Percentiles rank a stretch among this genome's conserved stretches.
These are phyloP conservation scores for Rhabdomys pumilio DNA, from an alignment of 2,797 vertebrate genomes.

Conservation along the genomic window DNA sequence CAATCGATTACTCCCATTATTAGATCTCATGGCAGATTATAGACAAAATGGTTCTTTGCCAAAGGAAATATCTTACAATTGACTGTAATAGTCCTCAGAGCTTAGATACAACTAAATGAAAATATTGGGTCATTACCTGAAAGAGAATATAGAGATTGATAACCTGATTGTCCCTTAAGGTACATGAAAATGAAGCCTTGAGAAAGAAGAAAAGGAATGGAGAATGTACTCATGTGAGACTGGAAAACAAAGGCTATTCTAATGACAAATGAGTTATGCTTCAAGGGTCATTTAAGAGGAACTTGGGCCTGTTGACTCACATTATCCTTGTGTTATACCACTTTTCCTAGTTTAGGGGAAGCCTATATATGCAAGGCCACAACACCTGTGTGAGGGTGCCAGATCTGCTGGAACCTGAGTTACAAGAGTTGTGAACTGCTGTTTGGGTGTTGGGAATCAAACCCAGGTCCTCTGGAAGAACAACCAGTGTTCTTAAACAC, in stretches of 20 bases:
- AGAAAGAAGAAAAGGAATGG: not conserved
- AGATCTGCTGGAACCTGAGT: not conserved
- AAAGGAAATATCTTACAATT: slow-evolving; percentile 73
- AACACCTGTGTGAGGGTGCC: not conserved
- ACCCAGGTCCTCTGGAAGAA: not conserved
- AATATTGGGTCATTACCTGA: slow-evolving; percentile 72
- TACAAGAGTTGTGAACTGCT: not conserved
- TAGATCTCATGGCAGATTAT: slow-evolving; percentile 61
- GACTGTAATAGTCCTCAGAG: slow-evolving; percentile 28
- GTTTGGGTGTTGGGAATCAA: not conserved
- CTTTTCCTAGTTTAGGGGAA: not conserved
- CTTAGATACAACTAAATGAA: slow-evolving; percentile 68
- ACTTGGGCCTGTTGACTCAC: not conserved
- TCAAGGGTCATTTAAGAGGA: not conserved
- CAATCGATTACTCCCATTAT: slow-evolving; percentile 60
- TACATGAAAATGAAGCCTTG: slow-evolving; percentile 67
- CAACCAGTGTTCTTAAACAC: not conserved
- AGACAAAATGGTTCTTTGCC: slow-evolving; percentile 50
- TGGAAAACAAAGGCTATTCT: slow-evolving; percentile 44
- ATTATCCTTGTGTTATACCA: not conserved
- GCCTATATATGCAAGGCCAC: not conserved
- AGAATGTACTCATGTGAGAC: slow-evolving; percentile 15
- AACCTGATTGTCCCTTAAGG: slow-evolving; percentile 69
- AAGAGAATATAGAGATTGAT: slow-evolving; percentile 68
- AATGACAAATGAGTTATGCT: slow-evolving; percentile 53